Base-by-base conservation (phyloP, 2,888 invertebrate species). In the Odontocolon sp. region DNA sequence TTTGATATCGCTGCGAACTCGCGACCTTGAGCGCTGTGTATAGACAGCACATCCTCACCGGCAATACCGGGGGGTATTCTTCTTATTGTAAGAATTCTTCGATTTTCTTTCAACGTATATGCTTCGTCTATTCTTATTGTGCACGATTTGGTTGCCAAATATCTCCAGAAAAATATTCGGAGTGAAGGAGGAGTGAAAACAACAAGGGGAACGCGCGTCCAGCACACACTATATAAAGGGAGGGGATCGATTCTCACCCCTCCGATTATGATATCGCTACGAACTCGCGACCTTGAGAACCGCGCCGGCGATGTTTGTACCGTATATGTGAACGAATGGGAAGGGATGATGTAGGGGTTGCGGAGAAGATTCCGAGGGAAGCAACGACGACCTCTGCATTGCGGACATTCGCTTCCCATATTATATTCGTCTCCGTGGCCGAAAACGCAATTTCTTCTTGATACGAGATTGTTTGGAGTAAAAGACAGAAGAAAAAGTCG, bases 321-420 rank as follows among this genome's bases (percentile, higher is more conserved):
- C n/a, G 66, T 28, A 42, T 26, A 45, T 45, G 47, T 18, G n/a
- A 23, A n/a, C 64, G n/a, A 18, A 40, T 33, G 36, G 11, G n/a
- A 18, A 40, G 45, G 31, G 21, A 21, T 42, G 40, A 57, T 68
- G 9, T 28, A 33, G 66, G 28, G 56, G 33, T 61, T 42, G 56
- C 33, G 71, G 66, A 52, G 57, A 68, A 68, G 56, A 63, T 63
- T 33, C 47, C 64, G 72, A 68, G 59, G 47, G 36, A 71, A 40
- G 64, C 54, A 45, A 11, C 38, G 59, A 59, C 63, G 57, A 72
- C 68, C 68, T 72, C 77, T 69, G 77, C 77, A 77, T 77, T 77
- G 77, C 77, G 77, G 77, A 77, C 72, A 59, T 77, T 77, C 57
- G 68, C 52, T 63, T 57, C 31, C 40, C 56, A 28, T 47, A 52